Conservation (phyloP, 2,888 invertebrate species). For the Agrotis exclamationis region DNA sequence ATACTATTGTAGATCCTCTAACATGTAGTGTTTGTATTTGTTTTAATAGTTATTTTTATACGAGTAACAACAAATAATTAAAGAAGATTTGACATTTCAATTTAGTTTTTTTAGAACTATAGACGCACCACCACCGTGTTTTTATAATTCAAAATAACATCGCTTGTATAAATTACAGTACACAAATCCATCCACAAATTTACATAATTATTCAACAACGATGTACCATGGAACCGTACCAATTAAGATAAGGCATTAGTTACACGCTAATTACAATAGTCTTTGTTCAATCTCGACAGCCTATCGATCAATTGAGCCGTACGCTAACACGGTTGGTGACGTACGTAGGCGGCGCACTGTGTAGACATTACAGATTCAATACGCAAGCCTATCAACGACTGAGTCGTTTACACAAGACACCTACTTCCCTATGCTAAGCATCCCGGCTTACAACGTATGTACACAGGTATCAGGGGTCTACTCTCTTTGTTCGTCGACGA, state of each 20-base stretch:
- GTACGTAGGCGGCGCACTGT: constrained; percentile 36
- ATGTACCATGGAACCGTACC: constrained; percentile 8
- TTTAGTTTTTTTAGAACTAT: too few relatives aligned
- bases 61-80: neutral
- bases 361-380: constrained; percentile 67
- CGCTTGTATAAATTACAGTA: too few relatives aligned
- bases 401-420: constrained; percentile 71
- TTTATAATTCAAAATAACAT: too few relatives aligned
- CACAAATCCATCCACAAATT: neutral
- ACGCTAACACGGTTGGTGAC: constrained; percentile 17
- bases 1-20: neutral
- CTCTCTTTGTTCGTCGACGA: too few relatives aligned
- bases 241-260: constrained; percentile 54
- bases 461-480: constrained; percentile 53
- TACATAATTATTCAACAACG: constrained; percentile 21
- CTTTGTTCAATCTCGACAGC: constrained; percentile 51
- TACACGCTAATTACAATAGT: constrained; percentile 53
- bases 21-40: neutral
- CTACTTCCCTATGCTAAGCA: constrained; percentile 70
- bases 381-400: constrained; percentile 68
- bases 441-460: constrained; percentile 55
- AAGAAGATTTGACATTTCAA: neutral
- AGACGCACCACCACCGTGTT: too few relatives aligned
- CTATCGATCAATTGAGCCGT: constrained; percentile 40
- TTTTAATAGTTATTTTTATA: neutral